These are phyloP conservation scores for Temnothorax curvispinosus DNA, from an alignment of 1,140 invertebrate genomes.

Conservation along the genomic window DNA sequence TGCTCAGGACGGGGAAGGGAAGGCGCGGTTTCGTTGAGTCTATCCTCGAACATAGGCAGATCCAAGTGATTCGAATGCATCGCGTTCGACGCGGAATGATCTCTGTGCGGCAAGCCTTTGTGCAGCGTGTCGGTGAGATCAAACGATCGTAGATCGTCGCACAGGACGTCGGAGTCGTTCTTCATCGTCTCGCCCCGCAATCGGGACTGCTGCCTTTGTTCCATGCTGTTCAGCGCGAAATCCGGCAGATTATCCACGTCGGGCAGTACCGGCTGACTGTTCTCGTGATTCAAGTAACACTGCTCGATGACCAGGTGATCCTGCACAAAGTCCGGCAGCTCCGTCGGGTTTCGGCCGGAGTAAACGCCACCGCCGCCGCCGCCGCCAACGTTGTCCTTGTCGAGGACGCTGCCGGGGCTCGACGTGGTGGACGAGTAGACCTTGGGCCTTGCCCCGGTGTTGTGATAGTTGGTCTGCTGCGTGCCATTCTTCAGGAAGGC, in stretches of 20 bases:
- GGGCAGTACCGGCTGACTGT: conserved; percentile 67
- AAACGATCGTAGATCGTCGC: conserved; percentile 75
- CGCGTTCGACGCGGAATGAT: conserved; percentile 66
- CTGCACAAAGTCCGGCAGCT: conserved; percentile 88
- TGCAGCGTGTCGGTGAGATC: conserved; percentile 79
- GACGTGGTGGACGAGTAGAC: conserved; percentile 82
- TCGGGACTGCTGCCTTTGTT: conserved; percentile 70
- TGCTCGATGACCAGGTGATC: conserved; percentile 88
- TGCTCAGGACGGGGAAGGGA: conserved; percentile 66
- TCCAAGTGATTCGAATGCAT: conserved; percentile 76
- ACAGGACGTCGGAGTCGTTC: conserved; percentile 15
- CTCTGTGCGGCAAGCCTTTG: conserved; percentile 64
- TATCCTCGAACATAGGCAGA: conserved; percentile 73
- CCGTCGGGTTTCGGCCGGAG: conserved; percentile 83
- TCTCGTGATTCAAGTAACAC: conserved; percentile 83
- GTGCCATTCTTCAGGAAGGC: conserved; percentile 89
- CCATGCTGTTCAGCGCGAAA: conserved; percentile 82
- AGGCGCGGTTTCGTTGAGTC: background rate
- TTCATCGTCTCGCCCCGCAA: conserved; percentile 75
- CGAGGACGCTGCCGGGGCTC: conserved; percentile 62
- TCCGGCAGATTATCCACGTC: conserved; percentile 86
- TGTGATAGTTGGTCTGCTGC: conserved; percentile 83
- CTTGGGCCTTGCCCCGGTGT: conserved; percentile 87
- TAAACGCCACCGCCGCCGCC: conserved; percentile 70
- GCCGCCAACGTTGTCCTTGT: conserved; percentile 65